These are phyloP conservation scores for Ispidina picta DNA, from an alignment of 2,797 vertebrate species.

Conservation along the genomic window DNA sequence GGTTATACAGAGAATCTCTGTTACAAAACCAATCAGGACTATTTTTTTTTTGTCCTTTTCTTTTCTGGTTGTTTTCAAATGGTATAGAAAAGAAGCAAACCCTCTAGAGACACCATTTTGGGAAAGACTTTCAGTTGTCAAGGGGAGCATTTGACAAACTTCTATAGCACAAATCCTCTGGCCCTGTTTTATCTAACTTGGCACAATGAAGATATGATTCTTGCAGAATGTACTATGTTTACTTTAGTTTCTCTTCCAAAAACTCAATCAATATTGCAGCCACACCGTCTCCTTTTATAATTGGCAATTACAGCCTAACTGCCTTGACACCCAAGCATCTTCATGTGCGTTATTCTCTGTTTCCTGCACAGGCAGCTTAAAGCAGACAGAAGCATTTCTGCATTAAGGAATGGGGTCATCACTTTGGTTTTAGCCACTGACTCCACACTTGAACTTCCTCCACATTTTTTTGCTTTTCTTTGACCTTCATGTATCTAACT, in stretches of 20 bases:
- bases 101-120: conserved; percentile 13
- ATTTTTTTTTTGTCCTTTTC: background rate
- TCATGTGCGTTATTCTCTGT: background rate
- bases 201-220: conserved; percentile 27
- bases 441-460: background rate
- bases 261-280: conserved; percentile 60
- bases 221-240: conserved; percentile 55
- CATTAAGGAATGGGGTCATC: background rate
- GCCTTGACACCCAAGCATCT: conserved; percentile 2
- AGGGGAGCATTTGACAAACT: conserved; percentile 47
- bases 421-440: background rate
- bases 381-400: background rate
- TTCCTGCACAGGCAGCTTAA: background rate
- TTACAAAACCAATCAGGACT: background rate
- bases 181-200: conserved; percentile 58
- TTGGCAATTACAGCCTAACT: conserved; percentile 47
- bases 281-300: conserved; percentile 36
- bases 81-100: background rate
- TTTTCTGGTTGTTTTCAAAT: background rate
- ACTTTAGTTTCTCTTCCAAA: conserved; percentile 40
- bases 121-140: conserved; percentile 40
- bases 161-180: conserved; percentile 36
- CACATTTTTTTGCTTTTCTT: background rate
- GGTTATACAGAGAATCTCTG: conserved; percentile 6
- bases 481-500: background rate